Evolutionary conservation across 2,797 vertebrate genomes (phyloP), one percentile per base, ranked within the genome.

Genomic region (Muscicapa comitata): DNA sequence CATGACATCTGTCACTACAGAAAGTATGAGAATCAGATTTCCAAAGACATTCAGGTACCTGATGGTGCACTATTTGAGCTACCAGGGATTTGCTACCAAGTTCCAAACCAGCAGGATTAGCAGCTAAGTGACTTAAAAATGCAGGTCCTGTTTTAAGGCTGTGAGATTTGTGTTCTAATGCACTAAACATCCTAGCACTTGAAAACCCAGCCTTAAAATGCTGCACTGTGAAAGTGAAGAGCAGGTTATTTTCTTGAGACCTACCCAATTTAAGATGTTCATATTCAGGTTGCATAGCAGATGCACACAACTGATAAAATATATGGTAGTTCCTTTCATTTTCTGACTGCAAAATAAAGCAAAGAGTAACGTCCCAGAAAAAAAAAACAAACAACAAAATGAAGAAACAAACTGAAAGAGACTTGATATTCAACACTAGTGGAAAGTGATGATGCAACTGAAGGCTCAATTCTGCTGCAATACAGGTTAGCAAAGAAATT

Each of bases 271-370:
- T 98, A 31, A 99, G 98, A 88, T 97, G 97, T 93, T 98, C 98
- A 95, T 99, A 99, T 94, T 99, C 98, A 8, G 98, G 98, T 45
- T 98, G 98, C 73, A 97, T 94, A 55, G 99, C 99, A 80, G 98
- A 99, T 50, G 99, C 98, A 94, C 99, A 99, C 94, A 99, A 94
- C 96, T 99, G 99, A 96, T 99, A 99, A 97, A 99, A 99, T 95
- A 99, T 99, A 96, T 99, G 99, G 93, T 99, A 99, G 97, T 99
- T 99, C 83, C 99, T 98, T 97, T 99, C 99, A 67, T 99, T 99
- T 94, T 99, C 99, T 58, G 99, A 98, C 99, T 99, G 97, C 54
- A 97, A 91, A 95, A 92, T 28, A 89, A 90, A 97, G 72, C 33
- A 80, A 88, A 70, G 47, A 73, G 48, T 17, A 63, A 20, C 33